Evolutionary conservation across 2,888 invertebrate species (phyloP).

Genomic region (Apotomis turbidana): DNA sequence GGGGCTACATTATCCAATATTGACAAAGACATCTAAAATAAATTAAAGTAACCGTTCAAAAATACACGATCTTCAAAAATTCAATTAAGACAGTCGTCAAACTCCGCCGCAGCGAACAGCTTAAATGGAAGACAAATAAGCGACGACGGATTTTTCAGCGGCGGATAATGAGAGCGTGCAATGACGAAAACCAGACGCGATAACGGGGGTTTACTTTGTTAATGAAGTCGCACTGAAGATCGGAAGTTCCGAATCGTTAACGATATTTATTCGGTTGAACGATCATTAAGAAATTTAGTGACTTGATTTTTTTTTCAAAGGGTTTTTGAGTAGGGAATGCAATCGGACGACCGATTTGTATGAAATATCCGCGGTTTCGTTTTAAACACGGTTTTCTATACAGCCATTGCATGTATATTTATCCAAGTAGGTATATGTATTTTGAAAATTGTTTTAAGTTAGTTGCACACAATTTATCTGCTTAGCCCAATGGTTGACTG

Average conservation of each 20-base stretch:
- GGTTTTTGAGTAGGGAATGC: too few relatives aligned
- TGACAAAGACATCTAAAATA: conserved; percentile 9
- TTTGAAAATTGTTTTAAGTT: too few relatives aligned
- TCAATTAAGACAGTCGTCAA: conserved; percentile 32
- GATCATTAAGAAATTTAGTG: conserved; percentile 2
- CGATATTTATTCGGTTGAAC: conserved; percentile 17
- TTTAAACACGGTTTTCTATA: too few relatives aligned
- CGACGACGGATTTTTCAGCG: conserved; percentile 29
- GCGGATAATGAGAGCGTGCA: conserved; percentile 38
- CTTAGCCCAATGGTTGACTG: too few relatives aligned
- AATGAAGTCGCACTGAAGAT: conserved; percentile 1
- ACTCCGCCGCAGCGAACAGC: conserved; percentile 1
- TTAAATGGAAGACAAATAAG: conserved; percentile 42
- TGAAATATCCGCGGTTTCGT: too few relatives aligned
- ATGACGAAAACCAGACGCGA: conserved; percentile 43
- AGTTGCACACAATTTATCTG: too few relatives aligned
- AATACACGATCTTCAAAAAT: conserved; percentile 35
- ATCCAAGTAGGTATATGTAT: too few relatives aligned
- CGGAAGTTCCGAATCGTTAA: conserved; percentile 8
- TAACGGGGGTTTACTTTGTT: conserved; percentile 5
- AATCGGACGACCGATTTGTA: too few relatives aligned
- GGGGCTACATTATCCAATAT: neutral
- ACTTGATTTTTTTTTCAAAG: neutral
- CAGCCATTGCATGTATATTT: too few relatives aligned
- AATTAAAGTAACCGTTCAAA: conserved; percentile 26